Percentiles rank a stretch among this genome's conserved stretches.
phyloP scores from a whole-genome alignment of 1,140 invertebrate species.

The Papilio aristodemus region DNA sequence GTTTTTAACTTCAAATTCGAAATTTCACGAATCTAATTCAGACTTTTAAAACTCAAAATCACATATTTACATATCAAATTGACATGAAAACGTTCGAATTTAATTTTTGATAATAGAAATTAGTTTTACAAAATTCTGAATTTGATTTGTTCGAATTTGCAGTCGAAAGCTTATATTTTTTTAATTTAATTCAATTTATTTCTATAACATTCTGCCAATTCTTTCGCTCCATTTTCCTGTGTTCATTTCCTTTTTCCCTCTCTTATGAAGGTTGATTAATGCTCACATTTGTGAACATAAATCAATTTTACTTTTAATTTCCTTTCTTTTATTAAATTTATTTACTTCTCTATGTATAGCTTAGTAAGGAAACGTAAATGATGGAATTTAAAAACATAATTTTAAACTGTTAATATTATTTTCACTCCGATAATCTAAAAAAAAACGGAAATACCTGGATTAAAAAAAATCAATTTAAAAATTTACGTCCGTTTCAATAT shows the following conservation, averaged over 20 bases:
- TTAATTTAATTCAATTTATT: slow-evolving; percentile 35
- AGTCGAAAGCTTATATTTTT: not conserved
- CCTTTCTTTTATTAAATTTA: not conserved
- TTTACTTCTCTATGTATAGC: not conserved
- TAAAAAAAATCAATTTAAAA: too few relatives aligned
- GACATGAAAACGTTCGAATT: not conserved
- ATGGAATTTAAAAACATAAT: not conserved
- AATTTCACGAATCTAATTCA: not conserved
- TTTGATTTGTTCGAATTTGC: not conserved
- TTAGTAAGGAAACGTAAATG: not conserved
- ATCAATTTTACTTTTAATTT: slow-evolving; percentile 17
- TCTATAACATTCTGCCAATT: slow-evolving; percentile 38
- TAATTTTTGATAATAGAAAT: not conserved
- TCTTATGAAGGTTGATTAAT: slow-evolving; percentile 4
- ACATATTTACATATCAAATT: not conserved
- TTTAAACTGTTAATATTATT: not conserved
- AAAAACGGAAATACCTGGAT: too few relatives aligned
- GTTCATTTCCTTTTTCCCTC: slow-evolving; percentile 36
- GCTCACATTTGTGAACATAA: not conserved
- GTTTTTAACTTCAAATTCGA: not conserved
- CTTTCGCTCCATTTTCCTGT: slow-evolving; percentile 40
- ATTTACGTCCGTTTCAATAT: too few relatives aligned
- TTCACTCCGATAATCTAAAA: too few relatives aligned
- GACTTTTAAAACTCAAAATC: not conserved
- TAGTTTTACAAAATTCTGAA: not conserved